phyloP scores from a whole-genome alignment of 1,140 invertebrate species.

The Nephila pilipes region DNA sequence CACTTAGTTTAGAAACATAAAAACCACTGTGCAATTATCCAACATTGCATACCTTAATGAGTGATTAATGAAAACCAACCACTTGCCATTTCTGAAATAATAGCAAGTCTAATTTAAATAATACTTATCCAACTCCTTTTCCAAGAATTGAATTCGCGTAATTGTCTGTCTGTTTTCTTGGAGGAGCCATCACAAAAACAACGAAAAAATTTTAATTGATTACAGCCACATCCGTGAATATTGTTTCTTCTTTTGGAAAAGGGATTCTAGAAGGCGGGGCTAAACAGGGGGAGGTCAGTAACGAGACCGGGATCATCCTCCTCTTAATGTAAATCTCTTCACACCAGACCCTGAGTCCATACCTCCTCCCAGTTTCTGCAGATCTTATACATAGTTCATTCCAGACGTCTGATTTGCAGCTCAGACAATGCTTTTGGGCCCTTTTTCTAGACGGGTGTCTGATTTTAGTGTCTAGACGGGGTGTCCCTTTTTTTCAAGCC shows the following conservation, averaged over 20 bases:
- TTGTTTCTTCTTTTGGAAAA: not conserved
- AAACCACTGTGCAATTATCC: not conserved
- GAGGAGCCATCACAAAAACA: not conserved
- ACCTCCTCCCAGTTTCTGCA: not conserved
- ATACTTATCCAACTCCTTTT: not conserved
- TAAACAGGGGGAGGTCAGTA: not conserved
- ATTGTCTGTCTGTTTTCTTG: not conserved
- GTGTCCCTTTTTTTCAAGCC: not conserved
- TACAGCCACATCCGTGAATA: not conserved
- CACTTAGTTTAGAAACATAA: too few species aligned
- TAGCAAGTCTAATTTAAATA: not conserved
- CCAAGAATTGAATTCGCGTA: not conserved
- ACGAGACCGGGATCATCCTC: not conserved
- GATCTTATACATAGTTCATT: conserved; percentile 1
- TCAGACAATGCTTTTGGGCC: conserved; percentile 15
- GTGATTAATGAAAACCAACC: not conserved
- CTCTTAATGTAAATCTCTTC: not conserved
- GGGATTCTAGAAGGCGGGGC: not conserved
- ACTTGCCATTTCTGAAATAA: not conserved
- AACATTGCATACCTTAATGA: not conserved
- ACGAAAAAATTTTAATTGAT: conserved; percentile 4
- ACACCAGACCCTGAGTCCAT: not conserved
- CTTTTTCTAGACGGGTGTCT: not conserved
- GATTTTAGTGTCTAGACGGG: not conserved
- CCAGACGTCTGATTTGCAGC: not conserved